These are phyloP conservation scores for Drosophila navojoa DNA, from an alignment of 1,140 invertebrate genomes.

Conservation along the genomic window DNA sequence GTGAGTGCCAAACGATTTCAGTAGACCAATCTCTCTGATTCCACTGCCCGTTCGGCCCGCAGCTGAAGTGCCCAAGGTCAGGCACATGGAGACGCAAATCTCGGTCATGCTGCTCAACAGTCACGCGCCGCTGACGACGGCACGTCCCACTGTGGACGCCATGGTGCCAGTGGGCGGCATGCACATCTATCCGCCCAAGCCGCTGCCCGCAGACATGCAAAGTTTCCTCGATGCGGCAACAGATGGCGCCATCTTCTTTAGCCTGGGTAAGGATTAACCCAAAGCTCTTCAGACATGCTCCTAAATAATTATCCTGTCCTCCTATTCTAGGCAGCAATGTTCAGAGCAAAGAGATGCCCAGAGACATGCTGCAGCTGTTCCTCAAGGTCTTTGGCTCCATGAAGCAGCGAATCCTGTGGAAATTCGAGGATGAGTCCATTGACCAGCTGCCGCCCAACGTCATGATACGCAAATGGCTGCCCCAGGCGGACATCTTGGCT, in stretches of 20 bases:
- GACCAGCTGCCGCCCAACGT: slow-evolving; percentile 85
- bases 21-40: neutral
- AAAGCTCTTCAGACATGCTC: too few relatives aligned
- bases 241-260: slow-evolving; percentile 86
- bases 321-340: slow-evolving; percentile 75
- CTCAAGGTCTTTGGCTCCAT: slow-evolving; percentile 85
- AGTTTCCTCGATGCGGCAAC: slow-evolving; percentile 83
- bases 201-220: slow-evolving; percentile 80
- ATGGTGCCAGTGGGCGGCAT: slow-evolving; percentile 82
- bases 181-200: slow-evolving; percentile 78
- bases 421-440: slow-evolving; percentile 86
- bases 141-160: slow-evolving; percentile 65
- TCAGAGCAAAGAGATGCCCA: slow-evolving; percentile 83
- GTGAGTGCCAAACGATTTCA: slow-evolving; percentile 40
- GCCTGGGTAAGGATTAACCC: slow-evolving; percentile 81
- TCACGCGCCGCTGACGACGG: slow-evolving; percentile 72
- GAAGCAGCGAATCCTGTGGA: slow-evolving; percentile 87
- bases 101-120: slow-evolving; percentile 83
- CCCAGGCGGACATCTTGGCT: slow-evolving; percentile 87
- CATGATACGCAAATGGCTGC: slow-evolving; percentile 86
- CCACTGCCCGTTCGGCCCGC: neutral
- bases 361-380: slow-evolving; percentile 84
- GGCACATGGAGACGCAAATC: slow-evolving; percentile 84
- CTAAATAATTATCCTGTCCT: neutral
- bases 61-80: slow-evolving; percentile 84